Base-by-base conservation (phyloP, 2,888 invertebrate genomes). In the Cataglyphis altisquamis region DNA sequence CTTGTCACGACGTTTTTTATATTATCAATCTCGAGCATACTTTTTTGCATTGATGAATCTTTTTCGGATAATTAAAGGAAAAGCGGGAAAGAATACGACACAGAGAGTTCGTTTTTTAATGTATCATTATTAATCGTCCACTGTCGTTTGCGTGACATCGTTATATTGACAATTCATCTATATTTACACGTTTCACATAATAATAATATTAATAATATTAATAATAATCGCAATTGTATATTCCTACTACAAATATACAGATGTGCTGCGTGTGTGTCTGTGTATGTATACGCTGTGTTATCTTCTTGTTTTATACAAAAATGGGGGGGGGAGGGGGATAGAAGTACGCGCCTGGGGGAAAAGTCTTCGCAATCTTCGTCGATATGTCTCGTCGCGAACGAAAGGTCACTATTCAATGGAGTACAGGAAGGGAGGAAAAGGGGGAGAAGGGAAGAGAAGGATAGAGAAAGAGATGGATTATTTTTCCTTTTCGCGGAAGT, bases 201-300 rank as follows among this genome's bases (percentile, higher is more conserved):
- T 90, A 89, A 89, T 91, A 91, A 89, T 89, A 89, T 85, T 90
- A 90, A 89, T 86, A 90, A 90, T 48, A 48, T 88, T 89, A 91
- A 90, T 93, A 88, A 90, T 89, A 86, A 88, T 90, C 86, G 89
- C 91, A 90, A 89, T 89, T 88, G 91, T 87, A 86, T 84, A 92
- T 85, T 92, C 91, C 92, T 93, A 93, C 93, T 93, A 94, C 92
- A 94, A 94, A 94, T 94, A 94, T 94, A 94, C 94, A 94, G 91
- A 93, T 93, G 91, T 92, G 72, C 67, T 67, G 74, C 84, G 88
- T 82, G 81, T 85, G 62, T 83, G 66, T 85, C 70, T 64, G 72
- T 82, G 68, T 83, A 83, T 86, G 86, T 84, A 75, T 80, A 86
- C 72, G 84, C 57, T 60, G 55, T 73, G 62, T 86, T 67, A 66